phyloP scores from a whole-genome alignment of 2,888 invertebrate genomes.

The Mythimna albipuncta region DNA sequence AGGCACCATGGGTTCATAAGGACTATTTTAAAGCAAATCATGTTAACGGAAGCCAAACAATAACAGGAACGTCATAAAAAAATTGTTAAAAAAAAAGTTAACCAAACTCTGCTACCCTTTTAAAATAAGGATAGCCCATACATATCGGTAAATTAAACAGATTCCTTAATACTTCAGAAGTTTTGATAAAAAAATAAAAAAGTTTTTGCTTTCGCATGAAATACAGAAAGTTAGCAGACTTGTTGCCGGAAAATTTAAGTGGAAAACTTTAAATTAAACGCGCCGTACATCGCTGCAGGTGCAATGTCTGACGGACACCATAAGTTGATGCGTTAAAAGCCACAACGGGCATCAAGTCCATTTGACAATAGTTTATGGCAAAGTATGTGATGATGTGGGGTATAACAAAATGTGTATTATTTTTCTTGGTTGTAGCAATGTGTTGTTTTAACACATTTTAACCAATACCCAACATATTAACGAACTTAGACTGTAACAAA shows the following conservation, averaged over 20 bases:
- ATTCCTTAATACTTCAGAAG: conserved; percentile 2
- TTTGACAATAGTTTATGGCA: neutral
- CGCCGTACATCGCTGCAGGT: conserved; percentile 26
- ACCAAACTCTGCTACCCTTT: conserved; percentile 4
- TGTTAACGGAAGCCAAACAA: neutral
- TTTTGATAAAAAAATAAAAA: conserved; percentile 16
- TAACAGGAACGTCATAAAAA: conserved; percentile 6
- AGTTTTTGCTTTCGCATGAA: conserved; percentile 15
- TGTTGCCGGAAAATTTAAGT: conserved; percentile 30
- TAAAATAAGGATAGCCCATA: neutral
- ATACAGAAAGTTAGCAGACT: conserved; percentile 26
- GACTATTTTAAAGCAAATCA: conserved; percentile 10
- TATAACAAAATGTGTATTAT: neutral
- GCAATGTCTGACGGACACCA: conserved; percentile 14
- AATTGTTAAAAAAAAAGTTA: neutral
- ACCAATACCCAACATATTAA: neutral
- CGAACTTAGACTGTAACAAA: neutral
- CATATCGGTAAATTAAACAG: conserved; percentile 11
- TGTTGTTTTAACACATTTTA: no score
- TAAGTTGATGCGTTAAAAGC: neutral
- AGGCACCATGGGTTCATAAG: conserved; percentile 14
- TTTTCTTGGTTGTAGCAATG: neutral
- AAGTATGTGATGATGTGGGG: neutral
- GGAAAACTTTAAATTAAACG: conserved; percentile 47
- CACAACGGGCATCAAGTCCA: neutral